Evolutionary conservation across 2,888 invertebrate species (phyloP).

Genomic region (Arrhopalites spinosus): DNA sequence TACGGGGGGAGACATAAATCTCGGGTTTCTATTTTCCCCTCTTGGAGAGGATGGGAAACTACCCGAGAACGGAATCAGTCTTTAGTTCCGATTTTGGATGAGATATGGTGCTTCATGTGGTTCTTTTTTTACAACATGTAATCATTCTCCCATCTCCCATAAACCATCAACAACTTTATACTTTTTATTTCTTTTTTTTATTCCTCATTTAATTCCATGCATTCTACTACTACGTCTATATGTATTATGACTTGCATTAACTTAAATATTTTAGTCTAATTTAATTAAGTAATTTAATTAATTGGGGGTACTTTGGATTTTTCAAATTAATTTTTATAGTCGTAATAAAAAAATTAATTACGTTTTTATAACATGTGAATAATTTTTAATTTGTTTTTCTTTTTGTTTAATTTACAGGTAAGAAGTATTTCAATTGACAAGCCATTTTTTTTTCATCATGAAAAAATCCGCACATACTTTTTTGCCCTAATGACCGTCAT

Average conservation of each 20-base stretch:
- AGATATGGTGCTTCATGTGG: constrained; percentile 45
- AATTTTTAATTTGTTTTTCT: not conserved
- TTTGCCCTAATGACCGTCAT: not conserved
- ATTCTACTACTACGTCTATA: no score
- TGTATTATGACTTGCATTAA: no score
- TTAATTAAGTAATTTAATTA: no score
- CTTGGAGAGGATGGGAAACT: constrained; percentile 50
- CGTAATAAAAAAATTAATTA: not conserved
- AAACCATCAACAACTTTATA: no score
- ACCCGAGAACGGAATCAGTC: constrained; percentile 37
- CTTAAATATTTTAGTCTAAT: no score
- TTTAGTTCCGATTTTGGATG: constrained; percentile 50
- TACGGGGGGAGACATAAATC: constrained; percentile 14
- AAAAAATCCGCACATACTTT: not conserved
- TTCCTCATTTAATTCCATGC: no score
- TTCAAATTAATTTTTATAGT: no score
- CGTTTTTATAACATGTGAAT: no score
- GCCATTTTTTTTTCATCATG: not conserved
- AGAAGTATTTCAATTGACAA: not conserved
- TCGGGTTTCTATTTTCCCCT: constrained; percentile 36
- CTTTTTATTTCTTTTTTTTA: no score
- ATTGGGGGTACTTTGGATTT: no score
- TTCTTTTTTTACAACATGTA: not conserved
- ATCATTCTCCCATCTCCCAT: no score
- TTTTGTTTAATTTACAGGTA: constrained; percentile 4